A percentile compares a stretch with the other conserved stretches of the same genome.
Evolutionary conservation across 92 coral and sea anemone genomes (phyloP).

Genomic region (Diadumene lineata): DNA sequence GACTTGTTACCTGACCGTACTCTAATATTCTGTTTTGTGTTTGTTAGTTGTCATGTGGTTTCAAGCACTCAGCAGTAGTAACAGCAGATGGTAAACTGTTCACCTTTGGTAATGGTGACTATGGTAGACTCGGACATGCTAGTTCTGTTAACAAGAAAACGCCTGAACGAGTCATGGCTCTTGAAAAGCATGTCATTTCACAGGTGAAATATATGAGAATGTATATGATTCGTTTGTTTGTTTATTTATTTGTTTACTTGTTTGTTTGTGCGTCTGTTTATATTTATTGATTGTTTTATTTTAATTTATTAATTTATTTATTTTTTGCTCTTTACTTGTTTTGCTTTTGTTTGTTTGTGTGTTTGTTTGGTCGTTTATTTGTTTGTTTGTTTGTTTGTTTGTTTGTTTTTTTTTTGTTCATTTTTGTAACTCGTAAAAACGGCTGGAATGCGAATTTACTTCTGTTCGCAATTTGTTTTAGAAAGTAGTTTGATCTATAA

Average conservation of each 20-base stretch:
- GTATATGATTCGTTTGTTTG: neutral
- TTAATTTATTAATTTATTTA: too few species aligned
- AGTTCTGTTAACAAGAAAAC: conserved; percentile 60
- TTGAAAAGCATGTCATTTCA: conserved; percentile 67
- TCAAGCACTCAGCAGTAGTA: conserved; percentile 86
- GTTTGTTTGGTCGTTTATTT: neutral
- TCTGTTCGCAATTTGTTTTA: neutral
- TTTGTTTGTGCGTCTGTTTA: neutral
- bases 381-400: neutral
- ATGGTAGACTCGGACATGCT: conserved; percentile 85
- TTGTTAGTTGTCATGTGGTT: conserved; percentile 77
- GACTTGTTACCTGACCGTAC: too few species aligned
- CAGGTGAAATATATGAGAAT: conserved; percentile 42
- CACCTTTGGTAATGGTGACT: conserved; percentile 86
- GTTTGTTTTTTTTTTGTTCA: too few species aligned
- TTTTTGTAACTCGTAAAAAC: neutral
- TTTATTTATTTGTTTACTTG: neutral
- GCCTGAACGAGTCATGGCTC: conserved; percentile 76
- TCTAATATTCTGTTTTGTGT: neutral
- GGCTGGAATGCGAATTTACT: neutral
- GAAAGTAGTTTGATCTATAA: neutral
- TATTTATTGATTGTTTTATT: neutral
- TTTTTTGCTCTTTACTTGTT: neutral
- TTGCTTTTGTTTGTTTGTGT: too few species aligned
- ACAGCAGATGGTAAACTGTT: conserved; percentile 85